Conservation (phyloP, 2,797 vertebrate genomes). For the Perodicticus potto region DNA sequence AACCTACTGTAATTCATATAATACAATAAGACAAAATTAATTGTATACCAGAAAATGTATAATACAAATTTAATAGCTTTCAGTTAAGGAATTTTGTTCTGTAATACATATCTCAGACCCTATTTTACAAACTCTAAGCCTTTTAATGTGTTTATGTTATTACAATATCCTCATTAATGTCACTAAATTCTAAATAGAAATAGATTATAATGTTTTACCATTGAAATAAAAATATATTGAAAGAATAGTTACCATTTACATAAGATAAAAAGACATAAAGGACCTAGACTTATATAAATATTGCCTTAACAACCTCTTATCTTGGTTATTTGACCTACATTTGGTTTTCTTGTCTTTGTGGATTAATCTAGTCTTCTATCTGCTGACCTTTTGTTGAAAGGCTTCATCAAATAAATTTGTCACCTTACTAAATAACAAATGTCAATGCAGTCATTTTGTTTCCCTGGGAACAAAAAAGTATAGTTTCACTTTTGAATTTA, state of each 20-base stretch:
- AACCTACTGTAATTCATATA: not conserved
- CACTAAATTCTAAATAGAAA: not conserved
- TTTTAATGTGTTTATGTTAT: not conserved
- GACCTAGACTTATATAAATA: not conserved
- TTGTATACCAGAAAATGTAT: not conserved
- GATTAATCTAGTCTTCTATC: not conserved
- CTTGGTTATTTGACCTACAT: not conserved
- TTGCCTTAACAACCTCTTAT: not conserved
- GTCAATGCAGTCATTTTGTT: not conserved
- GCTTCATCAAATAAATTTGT: not conserved
- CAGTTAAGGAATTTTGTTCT: not conserved
- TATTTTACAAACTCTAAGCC: not conserved
- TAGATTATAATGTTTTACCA: not conserved
- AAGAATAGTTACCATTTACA: not conserved
- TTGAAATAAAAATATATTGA: not conserved
- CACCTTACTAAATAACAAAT: not conserved
- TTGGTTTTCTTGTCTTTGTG: not conserved
- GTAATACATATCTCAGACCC: not conserved
- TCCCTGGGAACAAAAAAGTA: not conserved
- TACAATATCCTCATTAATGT: not conserved
- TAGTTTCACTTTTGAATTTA: constrained; percentile 14
- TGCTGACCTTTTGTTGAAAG: not conserved
- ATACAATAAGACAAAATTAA: not conserved
- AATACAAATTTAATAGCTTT: not conserved
- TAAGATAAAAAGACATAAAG: not conserved